phyloP scores from a whole-genome alignment of 1,140 invertebrate genomes.

The Scaptomyza montana region DNA sequence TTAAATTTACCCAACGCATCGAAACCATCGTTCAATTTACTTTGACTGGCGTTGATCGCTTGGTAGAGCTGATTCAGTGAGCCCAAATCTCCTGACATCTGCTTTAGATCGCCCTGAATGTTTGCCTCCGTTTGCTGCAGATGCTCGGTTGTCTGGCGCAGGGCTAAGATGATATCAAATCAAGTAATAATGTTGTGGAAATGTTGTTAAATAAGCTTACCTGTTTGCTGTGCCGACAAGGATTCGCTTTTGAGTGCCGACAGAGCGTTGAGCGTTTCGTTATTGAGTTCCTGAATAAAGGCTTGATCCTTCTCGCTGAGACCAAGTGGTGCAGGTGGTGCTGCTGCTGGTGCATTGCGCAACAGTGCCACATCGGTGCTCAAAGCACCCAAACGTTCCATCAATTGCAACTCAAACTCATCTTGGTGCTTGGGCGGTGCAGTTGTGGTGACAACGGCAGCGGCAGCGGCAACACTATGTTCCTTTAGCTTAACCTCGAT shows the following conservation, averaged over 20 bases:
- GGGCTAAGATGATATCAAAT: slow-evolving; percentile 31
- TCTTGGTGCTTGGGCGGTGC: slow-evolving; percentile 66
- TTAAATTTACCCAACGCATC: slow-evolving; percentile 89
- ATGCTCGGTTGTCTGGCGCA: slow-evolving; percentile 81
- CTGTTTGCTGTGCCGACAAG: slow-evolving; percentile 53
- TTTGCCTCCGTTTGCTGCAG: slow-evolving; percentile 77
- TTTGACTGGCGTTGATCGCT: slow-evolving; percentile 86
- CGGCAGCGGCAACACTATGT: slow-evolving; percentile 24
- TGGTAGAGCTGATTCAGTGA: slow-evolving; percentile 83
- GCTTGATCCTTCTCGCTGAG: slow-evolving; percentile 63
- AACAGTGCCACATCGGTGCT: slow-evolving; percentile 51
- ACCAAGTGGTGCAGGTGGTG: slow-evolving; percentile 29
- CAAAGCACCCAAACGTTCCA: slow-evolving; percentile 53
- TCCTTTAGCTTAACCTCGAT: slow-evolving; percentile 73
- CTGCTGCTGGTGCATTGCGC: slow-evolving; percentile 39
- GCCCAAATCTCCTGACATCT: slow-evolving; percentile 84
- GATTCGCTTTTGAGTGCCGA: slow-evolving; percentile 62
- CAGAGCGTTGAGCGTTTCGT: slow-evolving; percentile 74
- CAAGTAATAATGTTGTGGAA: not conserved
- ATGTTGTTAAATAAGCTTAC: slow-evolving; percentile 39
- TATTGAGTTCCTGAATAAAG: slow-evolving; percentile 74
- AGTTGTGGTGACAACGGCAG: slow-evolving; percentile 38
- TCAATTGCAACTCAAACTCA: slow-evolving; percentile 69
- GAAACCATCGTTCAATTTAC: slow-evolving; percentile 84
- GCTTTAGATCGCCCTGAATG: slow-evolving; percentile 65